Percentiles rank a stretch among this genome's conserved stretches.
Conservation (phyloP, 2,888 invertebrate species). For the Drosophila tanythrix region DNA sequence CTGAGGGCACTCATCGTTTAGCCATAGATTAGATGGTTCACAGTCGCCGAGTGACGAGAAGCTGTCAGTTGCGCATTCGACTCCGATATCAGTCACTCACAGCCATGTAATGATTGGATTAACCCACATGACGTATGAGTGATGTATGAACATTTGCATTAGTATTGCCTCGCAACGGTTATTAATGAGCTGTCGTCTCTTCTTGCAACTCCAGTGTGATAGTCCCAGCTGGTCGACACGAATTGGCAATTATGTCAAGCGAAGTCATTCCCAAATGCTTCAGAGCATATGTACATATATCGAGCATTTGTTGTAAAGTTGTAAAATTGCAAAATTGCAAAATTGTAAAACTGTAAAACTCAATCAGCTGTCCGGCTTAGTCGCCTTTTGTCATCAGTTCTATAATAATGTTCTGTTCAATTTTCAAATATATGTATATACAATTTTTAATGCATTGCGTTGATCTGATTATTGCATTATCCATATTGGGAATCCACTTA, state of each 20-base stretch:
- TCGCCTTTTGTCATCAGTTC: background rate
- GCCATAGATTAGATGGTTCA: constrained; percentile 53
- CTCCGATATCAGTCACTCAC: constrained; percentile 30
- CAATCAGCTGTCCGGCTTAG: constrained; percentile 32
- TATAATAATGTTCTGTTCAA: background rate
- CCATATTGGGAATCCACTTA: constrained; percentile 24
- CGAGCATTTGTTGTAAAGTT: constrained; percentile 27
- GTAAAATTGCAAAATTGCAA: constrained; percentile 29
- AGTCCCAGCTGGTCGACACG: constrained; percentile 59
- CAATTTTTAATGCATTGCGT: background rate
- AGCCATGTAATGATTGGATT: constrained; percentile 65
- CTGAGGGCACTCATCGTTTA: constrained; percentile 28
- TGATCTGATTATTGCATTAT: constrained; percentile 28
- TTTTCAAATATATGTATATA: background rate
- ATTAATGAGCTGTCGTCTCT: constrained; percentile 68
- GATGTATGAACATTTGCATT: constrained; percentile 67
- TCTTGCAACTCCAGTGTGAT: constrained; percentile 11
- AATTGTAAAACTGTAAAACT: constrained; percentile 37
- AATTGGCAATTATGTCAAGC: constrained; percentile 65
- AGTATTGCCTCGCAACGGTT: constrained; percentile 48
- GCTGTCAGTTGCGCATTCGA: constrained; percentile 45
- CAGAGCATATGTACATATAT: constrained; percentile 11
- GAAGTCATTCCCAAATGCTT: constrained; percentile 18
- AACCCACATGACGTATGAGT: constrained; percentile 77
- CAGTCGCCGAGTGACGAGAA: constrained; percentile 36